Base-by-base conservation (phyloP, 2,888 invertebrate genomes). In the Geotrupes spiniger region DNA sequence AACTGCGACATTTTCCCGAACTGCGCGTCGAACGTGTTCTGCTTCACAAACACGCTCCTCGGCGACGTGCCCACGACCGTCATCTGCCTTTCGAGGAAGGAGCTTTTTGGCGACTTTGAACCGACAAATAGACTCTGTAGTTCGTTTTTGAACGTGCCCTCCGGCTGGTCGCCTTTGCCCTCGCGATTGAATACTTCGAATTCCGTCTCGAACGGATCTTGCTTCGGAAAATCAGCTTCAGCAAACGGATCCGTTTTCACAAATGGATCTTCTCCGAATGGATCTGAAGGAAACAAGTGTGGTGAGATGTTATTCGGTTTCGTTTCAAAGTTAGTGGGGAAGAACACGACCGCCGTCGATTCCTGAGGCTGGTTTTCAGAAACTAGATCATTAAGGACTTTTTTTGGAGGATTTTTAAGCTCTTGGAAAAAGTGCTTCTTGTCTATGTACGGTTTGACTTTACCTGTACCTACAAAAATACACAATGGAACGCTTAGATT, bases 361-460 rank as follows among this genome's bases (percentile, higher is more conserved):
- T 52, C 54, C 49, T 57, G 51, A 31, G 51, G 52, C 39, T 58
- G 53, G 31, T 56, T 55, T 45, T 63, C 63, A 42, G 59, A 59
- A 47, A 84, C 85, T 71, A 93, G 78, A 75, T 93, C 93, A 77
- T 92, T 92, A 63, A 93, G 81, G 55, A 89, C 88, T 77, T 91
- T 92, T 78, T 92, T 92, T 63, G 92, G 92, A 61, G 93, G 93
- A 76, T 93, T 92, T 79, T 93, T 93, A 68, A 93, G 81, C 74
- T 93, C 92, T 79, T 92, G 91, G 80, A 94, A 94, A 80, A 94
- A 94, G 77, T 92, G 90, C 80, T 93, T 93, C 78, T 92, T 92
- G 80, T 94, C 93, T 69, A 93, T 84, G 78, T 92, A 94, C 55
- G 93, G 93, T 76, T 89, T 89, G 75, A 87, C 89, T 74, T 89